These are phyloP conservation scores for Erpobdella octoculata DNA, from an alignment of 2,888 invertebrate genomes.

Conservation along the genomic window DNA sequence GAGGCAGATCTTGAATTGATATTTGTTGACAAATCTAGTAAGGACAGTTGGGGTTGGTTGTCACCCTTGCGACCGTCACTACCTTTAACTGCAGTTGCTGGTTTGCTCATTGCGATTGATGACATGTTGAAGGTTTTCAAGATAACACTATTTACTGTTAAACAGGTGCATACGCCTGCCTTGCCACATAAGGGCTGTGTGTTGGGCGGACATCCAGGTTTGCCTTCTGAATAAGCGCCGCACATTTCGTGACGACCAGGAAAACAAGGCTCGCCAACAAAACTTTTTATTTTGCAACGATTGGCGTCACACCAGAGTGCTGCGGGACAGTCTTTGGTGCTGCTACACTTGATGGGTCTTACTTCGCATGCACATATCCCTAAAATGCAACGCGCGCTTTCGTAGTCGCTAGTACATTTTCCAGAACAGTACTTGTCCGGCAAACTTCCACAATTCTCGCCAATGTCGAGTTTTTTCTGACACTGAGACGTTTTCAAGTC, in stretches of 20 bases:
- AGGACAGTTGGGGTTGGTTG: no score
- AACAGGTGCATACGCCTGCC: no score
- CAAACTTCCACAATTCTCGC: neutral
- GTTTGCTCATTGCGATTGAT: no score
- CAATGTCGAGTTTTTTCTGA: neutral
- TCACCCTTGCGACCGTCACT: no score
- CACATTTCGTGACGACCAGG: neutral
- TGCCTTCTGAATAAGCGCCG: neutral
- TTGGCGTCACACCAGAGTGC: neutral
- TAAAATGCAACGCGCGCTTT: neutral
- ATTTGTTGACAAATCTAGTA: no score
- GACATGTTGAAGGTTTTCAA: no score
- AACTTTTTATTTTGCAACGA: neutral
- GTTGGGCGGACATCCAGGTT: no score
- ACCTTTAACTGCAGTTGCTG: no score
- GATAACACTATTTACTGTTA: no score
- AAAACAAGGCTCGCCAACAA: neutral
- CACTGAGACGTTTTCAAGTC: neutral
- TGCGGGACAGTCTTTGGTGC: neutral
- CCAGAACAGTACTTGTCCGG: slow-evolving; percentile 14
- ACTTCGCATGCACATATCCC: slow-evolving; percentile 3
- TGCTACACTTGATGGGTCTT: slow-evolving; percentile 4
- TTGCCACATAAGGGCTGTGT: no score
- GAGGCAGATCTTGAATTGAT: neutral
- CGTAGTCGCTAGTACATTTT: neutral